Base-by-base conservation (phyloP, 35 echinoderm and acorn worm species). In the Chiridota heheva region DNA sequence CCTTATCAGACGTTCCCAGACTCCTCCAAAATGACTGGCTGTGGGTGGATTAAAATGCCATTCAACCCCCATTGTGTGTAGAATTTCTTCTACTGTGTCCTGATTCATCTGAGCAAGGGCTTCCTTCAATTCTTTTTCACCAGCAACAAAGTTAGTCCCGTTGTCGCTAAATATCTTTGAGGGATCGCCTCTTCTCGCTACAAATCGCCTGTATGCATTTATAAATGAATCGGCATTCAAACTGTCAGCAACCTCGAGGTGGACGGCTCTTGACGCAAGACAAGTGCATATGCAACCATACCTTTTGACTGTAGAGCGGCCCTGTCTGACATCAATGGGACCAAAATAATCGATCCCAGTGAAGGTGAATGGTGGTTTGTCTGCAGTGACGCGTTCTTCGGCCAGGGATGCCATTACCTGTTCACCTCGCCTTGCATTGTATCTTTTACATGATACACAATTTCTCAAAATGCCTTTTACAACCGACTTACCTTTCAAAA, bases 81-180 rank as follows among this genome's bases (percentile, higher is more conserved):
- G 17, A 46, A 45, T 36, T 71, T 7, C 4, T n/a, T n/a, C n/a
- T n/a, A n/a, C n/a, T n/a, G n/a, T n/a, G n/a, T n/a, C n/a, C n/a
- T n/a, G n/a, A n/a, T n/a, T n/a, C n/a, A n/a, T n/a, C n/a, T n/a
- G n/a, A n/a, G n/a, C n/a, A n/a, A 92, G 42, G 7, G 80, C 45
- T 60, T 72, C 26, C 57, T 46, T 39, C 7, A 90, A 39, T 33
- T 90, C 88, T 27, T 42, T 37, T 26, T 90, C 71, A 10, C 58
- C 88, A 28, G 49, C 78, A 4, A 81, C 67, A 56, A 84, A 90
- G 40, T 90, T 90, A 31, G 58, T 76, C 8, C 87, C 79, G 69
- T 90, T 90, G 36, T 90, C 87, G 31, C 55, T 66, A 0, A 40
- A 35, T 17, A 90, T 76, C 24, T 83, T 72, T 63, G 32, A 24